These are phyloP conservation scores for Ametastegia equiseti DNA, from an alignment of 2,888 invertebrate genomes.

Conservation along the genomic window DNA sequence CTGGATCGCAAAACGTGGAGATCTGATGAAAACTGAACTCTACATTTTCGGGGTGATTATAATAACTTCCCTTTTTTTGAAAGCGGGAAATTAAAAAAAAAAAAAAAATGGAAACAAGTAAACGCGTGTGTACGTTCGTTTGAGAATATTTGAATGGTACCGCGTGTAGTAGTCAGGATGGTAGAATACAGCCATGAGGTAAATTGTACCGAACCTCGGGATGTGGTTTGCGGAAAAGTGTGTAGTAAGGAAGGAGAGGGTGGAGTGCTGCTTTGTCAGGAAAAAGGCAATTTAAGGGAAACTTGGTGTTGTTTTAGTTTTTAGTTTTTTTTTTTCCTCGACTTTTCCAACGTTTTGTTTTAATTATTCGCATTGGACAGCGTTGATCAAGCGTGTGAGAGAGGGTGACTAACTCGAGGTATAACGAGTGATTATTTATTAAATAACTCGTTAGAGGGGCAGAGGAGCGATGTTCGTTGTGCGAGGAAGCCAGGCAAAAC, in stretches of 20 bases:
- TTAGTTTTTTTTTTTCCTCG: background rate
- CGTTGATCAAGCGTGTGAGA: conserved; percentile 33
- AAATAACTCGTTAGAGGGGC: conserved; percentile 38
- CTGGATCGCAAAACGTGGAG: too few relatives aligned
- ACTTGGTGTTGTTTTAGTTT: background rate
- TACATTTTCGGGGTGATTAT: too few relatives aligned
- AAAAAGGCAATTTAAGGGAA: conserved; percentile 34
- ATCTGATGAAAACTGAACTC: too few relatives aligned
- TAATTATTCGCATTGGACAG: conserved; percentile 31
- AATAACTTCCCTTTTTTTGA: too few relatives aligned
- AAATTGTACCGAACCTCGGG: background rate
- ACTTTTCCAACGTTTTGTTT: conserved; percentile 6
- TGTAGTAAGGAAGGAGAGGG: too few relatives aligned
- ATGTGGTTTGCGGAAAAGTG: background rate
- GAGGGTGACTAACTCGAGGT: conserved; percentile 28
- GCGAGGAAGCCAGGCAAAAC: background rate
- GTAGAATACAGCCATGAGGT: background rate
- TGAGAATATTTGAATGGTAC: too few relatives aligned
- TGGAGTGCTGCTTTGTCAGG: conserved; percentile 7
- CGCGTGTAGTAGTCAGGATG: too few relatives aligned
- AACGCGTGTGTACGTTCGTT: too few relatives aligned
- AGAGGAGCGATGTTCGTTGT: conserved; percentile 15
- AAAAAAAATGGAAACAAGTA: too few relatives aligned
- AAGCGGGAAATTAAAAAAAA: too few relatives aligned
- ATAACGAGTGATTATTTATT: conserved; percentile 46